Evolutionary conservation across 2,888 invertebrate genomes (phyloP).

Genomic region (Digitonthophagus gazella): DNA sequence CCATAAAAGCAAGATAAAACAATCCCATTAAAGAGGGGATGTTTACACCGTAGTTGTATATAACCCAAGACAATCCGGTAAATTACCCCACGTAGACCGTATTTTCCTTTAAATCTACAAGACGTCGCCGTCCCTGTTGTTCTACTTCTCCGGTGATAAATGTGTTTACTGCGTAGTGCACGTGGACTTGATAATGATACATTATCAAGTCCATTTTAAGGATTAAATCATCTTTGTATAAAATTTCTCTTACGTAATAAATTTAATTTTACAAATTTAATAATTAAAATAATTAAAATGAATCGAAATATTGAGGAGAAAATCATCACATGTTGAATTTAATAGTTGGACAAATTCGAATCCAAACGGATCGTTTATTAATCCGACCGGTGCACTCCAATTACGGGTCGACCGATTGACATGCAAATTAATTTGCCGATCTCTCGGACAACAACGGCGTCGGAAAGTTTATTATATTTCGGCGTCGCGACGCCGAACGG

Average conservation of each 20-base stretch:
- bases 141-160: not conserved
- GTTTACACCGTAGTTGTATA: slow-evolving; percentile 36
- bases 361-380: not conserved
- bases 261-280: too few relatives aligned
- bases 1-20: slow-evolving; percentile 51
- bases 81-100: not conserved
- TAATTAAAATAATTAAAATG: too few relatives aligned
- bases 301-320: too few relatives aligned
- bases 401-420: slow-evolving; percentile 4
- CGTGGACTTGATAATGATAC: not conserved
- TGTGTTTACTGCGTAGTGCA: not conserved
- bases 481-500: slow-evolving; percentile 9
- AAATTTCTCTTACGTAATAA: too few relatives aligned
- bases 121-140: not conserved
- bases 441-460: slow-evolving; percentile 11
- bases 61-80: slow-evolving; percentile 13
- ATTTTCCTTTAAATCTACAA: not conserved
- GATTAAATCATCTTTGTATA: not conserved
- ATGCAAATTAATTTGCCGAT: slow-evolving; percentile 15
- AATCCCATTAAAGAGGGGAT: slow-evolving; percentile 47
- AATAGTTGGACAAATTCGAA: not conserved
- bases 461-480: slow-evolving; percentile 16
- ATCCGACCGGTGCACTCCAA: slow-evolving; percentile 2
- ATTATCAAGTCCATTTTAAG: not conserved
- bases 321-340: not conserved